These are phyloP conservation scores for Eonycteris spelaea DNA, from an alignment of 2,113 vertebrate species.

Conservation along the genomic window DNA sequence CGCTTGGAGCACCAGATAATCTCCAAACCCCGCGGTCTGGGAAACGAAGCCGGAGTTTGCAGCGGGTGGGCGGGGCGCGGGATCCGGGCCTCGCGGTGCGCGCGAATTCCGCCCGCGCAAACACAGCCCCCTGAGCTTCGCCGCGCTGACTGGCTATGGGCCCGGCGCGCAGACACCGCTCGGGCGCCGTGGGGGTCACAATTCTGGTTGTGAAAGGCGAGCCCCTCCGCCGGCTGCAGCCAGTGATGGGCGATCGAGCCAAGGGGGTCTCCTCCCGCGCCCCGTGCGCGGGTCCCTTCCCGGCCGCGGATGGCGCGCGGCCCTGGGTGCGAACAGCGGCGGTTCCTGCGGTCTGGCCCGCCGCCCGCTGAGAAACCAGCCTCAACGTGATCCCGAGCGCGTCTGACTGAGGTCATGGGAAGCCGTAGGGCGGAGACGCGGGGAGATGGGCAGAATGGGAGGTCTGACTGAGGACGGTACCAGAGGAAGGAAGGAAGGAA, in stretches of 20 bases:
- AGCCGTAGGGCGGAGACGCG: constrained; percentile 18
- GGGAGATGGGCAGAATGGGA: neutral
- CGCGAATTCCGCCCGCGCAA: no score
- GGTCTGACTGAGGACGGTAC: neutral
- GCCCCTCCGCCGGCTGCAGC: neutral
- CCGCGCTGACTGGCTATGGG: rapidly evolving
- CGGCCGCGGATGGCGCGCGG: constrained; percentile 58
- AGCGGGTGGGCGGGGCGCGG: neutral
- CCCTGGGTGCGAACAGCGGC: constrained; percentile 66
- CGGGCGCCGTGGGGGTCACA: neutral
- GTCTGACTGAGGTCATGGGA: constrained; percentile 62
- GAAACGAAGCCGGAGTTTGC: no score
- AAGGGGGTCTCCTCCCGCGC: neutral
- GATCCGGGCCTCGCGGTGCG: neutral
- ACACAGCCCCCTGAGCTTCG: rapidly evolving
- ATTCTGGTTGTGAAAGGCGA: neutral
- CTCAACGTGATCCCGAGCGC: constrained; percentile 64
- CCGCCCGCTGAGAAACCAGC: constrained; percentile 68
- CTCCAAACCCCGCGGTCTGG: neutral
- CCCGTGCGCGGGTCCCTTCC: neutral
- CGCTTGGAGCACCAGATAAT: neutral
- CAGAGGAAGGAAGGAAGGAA: neutral
- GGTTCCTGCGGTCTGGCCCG: constrained; percentile 77
- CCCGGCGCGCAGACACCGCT: neutral
- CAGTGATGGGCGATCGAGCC: neutral